These are phyloP conservation scores for Zonitis immaculata DNA, from an alignment of 2,888 invertebrate genomes.

Conservation along the genomic window DNA sequence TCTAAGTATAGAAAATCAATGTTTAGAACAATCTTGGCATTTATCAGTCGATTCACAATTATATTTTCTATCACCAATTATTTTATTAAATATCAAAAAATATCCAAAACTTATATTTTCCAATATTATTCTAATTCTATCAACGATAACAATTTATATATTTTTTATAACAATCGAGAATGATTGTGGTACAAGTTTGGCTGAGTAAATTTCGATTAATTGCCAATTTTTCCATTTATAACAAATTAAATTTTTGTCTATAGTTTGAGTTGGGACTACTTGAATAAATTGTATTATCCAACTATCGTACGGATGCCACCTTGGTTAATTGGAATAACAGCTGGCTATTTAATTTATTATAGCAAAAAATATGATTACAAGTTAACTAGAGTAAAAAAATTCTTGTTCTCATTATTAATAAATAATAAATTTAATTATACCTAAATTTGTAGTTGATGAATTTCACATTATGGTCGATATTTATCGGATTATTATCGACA, in stretches of 20 bases:
- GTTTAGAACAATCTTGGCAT: slow-evolving; percentile 17
- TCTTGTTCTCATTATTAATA: too few species aligned
- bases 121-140: not conserved
- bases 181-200: not conserved
- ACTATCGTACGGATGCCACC: slow-evolving; percentile 11
- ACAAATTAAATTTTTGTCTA: not conserved
- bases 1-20: slow-evolving; percentile 5
- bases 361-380: not conserved
- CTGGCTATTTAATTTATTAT: slow-evolving; percentile 13
- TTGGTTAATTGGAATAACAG: slow-evolving; percentile 11
- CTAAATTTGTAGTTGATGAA: not conserved
- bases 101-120: slow-evolving; percentile 5
- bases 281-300: slow-evolving; percentile 5
- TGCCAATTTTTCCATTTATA: not conserved
- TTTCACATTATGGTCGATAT: not conserved
- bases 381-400: not conserved
- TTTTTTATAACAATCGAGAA: not conserved
- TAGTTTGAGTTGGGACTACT: not conserved
- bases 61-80: slow-evolving; percentile 13
- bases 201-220: not conserved
- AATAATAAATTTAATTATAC: too few species aligned
- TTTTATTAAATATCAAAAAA: slow-evolving; percentile 11
- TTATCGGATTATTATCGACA: not conserved
- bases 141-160: not conserved
- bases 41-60: slow-evolving; percentile 16